Conservation (phyloP, 2,888 invertebrate species). For the Halictus ligatus region DNA sequence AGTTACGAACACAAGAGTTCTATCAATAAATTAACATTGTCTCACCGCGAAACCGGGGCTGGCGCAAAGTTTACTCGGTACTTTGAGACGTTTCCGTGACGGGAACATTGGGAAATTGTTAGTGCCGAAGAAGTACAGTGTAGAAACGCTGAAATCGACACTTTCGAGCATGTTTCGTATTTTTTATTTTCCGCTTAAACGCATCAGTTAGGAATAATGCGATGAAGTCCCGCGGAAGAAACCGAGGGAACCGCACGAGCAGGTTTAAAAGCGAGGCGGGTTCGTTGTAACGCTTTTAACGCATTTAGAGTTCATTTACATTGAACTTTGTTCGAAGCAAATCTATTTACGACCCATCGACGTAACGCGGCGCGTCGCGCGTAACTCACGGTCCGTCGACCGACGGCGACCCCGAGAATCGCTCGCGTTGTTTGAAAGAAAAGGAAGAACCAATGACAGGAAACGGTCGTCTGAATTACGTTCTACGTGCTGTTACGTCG, state of each 20-base stretch:
- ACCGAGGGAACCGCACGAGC: background rate
- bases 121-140: background rate
- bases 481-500: background rate
- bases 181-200: background rate
- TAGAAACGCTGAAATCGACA: too few species aligned
- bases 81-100: too few species aligned
- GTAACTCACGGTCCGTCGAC: conserved; percentile 24
- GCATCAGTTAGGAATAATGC: background rate
- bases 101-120: background rate
- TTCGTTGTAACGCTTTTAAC: conserved; percentile 17
- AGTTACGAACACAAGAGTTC: too few species aligned
- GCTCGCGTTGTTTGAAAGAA: conserved; percentile 27
- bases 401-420: conserved; percentile 12
- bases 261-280: background rate
- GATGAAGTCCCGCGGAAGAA: background rate
- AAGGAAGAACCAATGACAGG: background rate
- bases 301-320: conserved; percentile 47
- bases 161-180: background rate
- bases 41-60: too few species aligned
- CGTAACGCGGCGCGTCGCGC: conserved; percentile 11
- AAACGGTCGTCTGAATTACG: conserved; percentile 30
- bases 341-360: conserved; percentile 50
- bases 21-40: too few species aligned
- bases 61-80: too few species aligned
- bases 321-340: conserved; percentile 51